Evolutionary conservation across 2,888 invertebrate species (phyloP), one percentile per base, ranked within the genome.

Genomic region (Lithophane socia): DNA sequence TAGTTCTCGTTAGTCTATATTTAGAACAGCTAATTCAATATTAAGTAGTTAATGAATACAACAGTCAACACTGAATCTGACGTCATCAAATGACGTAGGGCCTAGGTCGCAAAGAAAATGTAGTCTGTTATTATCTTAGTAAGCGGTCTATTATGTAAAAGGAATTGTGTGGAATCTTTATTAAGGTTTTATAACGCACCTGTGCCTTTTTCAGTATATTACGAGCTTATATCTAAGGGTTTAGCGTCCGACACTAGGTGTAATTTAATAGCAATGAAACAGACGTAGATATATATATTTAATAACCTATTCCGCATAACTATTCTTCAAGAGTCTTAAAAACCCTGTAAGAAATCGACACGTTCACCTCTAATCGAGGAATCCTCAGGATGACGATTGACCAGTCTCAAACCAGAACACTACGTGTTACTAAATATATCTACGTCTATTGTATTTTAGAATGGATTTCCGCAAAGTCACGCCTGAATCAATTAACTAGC

Each of bases 11-110:
- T 16, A 42, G 7, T 61, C 81, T 77, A 63, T 66, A 66, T 73
- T 73, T 58, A 78, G 69, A 56, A 67, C 58, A 29, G 54, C 29
- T 64, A 64, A 73, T 71, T 64, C 29, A 84, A 74, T 84, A 82
- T 63, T 49, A 37, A 70, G 24, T 70, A 60, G n/a, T n/a, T 60
- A 73, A 60, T 68, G 13, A 79, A n/a, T 47, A 60, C 42, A 8
- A 24, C 60, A 58, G 29, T 58, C 52, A 10, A 24, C 60, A 58
- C 37, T 58, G 37, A 18, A 2, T 47, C 8, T 67, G 61, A 79
- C 80, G 84, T 84, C 73, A 74, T 56, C 12, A 0, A 42, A 37
- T 83, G 44, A 24, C 61, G 52, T 52, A 44, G 24, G 4, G 18
- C 18, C 24, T 70, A 60, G 58, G 81, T 69, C 44, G 54, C 29